Evolutionary conservation across 2,113 vertebrate genomes (phyloP).

Genomic region (Riparia riparia): DNA sequence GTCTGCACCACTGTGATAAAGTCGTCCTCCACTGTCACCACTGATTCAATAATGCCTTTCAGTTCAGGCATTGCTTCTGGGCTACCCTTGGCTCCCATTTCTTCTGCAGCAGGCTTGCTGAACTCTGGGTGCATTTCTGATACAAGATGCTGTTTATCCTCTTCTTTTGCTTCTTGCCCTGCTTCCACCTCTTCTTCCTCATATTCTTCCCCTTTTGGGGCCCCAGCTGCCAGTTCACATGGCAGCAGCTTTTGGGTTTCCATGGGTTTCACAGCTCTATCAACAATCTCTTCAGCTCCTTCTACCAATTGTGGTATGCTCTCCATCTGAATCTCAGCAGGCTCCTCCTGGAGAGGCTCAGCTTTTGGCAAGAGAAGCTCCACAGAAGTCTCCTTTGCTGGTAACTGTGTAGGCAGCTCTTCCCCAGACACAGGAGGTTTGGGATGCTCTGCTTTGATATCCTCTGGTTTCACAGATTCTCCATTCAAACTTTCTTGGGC

Average conservation of each 20-base stretch:
- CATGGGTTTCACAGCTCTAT: conserved; percentile 8
- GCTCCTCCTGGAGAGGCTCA: conserved; percentile 52
- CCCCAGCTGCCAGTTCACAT: conserved; percentile 16
- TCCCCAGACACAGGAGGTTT: conserved; percentile 44
- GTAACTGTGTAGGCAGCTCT: conserved; percentile 45
- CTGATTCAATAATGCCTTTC: conserved; percentile 90
- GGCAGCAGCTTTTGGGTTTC: conserved; percentile 37
- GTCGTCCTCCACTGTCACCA: conserved; percentile 96
- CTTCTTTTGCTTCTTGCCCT: conserved; percentile 71
- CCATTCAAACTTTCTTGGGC: conserved; percentile 72
- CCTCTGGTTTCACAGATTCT: conserved; percentile 75
- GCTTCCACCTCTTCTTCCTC: conserved; percentile 69
- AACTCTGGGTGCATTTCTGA: conserved; percentile 71
- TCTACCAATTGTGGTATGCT: conserved; percentile 62
- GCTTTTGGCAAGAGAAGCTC: conserved; percentile 31
- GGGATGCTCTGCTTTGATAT: conserved; percentile 69
- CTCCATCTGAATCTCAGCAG: conserved; percentile 75
- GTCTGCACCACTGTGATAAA: conserved; percentile 97
- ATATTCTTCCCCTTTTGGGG: background rate
- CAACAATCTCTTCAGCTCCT: conserved; percentile 47
- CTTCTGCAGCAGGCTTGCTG: conserved; percentile 22
- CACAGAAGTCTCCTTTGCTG: conserved; percentile 42
- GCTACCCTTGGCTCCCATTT: conserved; percentile 57
- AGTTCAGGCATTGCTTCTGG: conserved; percentile 70
- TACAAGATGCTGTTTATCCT: conserved; percentile 71